A percentile compares a stretch with the other conserved stretches of the same genome.
phyloP scores from a whole-genome alignment of 2,797 vertebrate species.

The Amblyraja radiata region DNA sequence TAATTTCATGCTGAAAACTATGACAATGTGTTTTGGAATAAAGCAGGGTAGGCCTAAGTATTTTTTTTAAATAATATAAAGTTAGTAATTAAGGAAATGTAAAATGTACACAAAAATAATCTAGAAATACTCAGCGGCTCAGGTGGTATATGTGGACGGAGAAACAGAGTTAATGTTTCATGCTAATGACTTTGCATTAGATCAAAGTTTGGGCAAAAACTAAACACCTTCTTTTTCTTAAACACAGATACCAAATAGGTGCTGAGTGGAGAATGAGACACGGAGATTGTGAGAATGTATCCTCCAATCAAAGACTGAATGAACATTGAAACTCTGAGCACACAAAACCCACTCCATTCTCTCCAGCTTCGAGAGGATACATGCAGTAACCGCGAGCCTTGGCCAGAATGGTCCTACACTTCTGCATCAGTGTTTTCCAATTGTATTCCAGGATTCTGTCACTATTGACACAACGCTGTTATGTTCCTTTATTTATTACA shows the following conservation, averaged over 20 bases:
- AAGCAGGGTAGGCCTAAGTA: background rate
- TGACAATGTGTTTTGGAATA: background rate
- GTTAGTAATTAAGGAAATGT: background rate
- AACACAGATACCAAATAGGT: constrained; percentile 14
- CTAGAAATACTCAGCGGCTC: background rate
- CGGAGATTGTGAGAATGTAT: background rate
- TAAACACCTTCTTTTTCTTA: background rate
- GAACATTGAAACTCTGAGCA: constrained; percentile 7
- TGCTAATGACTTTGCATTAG: background rate
- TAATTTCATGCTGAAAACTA: background rate
- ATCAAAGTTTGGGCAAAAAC: background rate
- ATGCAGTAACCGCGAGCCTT: constrained; percentile 13
- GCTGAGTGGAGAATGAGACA: background rate
- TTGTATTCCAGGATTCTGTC: constrained; percentile 26
- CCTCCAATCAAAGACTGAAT: background rate
- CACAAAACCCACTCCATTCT: background rate
- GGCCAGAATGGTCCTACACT: background rate
- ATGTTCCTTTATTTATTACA: constrained; percentile 29
- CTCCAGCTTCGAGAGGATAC: background rate
- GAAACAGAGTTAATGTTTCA: background rate
- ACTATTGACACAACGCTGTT: background rate
- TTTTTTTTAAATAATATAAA: background rate
- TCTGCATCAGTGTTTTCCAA: constrained; percentile 14
- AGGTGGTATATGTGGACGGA: too few species aligned
- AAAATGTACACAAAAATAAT: background rate